Percentiles rank a stretch among this genome's conserved stretches.
Evolutionary conservation across 2,113 vertebrate species (phyloP).

Genomic region (Tenrec ecaudatus): DNA sequence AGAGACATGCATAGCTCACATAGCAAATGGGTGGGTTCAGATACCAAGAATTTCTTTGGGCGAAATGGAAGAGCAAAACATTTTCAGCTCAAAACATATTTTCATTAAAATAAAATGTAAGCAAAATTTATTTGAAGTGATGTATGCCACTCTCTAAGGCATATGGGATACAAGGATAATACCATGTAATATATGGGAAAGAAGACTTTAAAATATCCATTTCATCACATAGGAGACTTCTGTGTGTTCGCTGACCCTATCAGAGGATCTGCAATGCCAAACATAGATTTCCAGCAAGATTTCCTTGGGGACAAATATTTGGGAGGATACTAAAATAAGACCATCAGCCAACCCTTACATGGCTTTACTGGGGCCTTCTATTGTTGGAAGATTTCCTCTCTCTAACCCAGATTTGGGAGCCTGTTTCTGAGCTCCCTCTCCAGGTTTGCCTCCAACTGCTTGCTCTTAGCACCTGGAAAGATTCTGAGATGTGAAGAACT

Average conservation of each 20-base stretch:
- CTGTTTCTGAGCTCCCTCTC: background rate
- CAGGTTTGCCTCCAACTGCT: no score
- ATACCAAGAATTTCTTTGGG: background rate
- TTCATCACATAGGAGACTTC: conserved; percentile 4
- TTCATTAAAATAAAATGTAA: conserved; percentile 63
- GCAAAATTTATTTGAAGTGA: conserved; percentile 41
- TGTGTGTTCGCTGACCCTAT: background rate
- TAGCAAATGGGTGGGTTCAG: background rate
- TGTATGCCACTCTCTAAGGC: background rate
- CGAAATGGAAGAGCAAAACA: conserved; percentile 31
- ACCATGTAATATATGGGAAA: conserved; percentile 37
- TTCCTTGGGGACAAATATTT: conserved; percentile 12
- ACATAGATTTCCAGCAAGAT: conserved; percentile 52
- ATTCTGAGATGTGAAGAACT: background rate
- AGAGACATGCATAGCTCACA: background rate
- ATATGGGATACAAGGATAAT: background rate
- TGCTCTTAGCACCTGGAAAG: no score
- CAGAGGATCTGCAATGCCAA: conserved; percentile 29
- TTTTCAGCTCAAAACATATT: conserved; percentile 27
- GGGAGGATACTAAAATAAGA: background rate
- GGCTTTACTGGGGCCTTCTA: background rate
- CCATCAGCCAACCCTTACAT: background rate
- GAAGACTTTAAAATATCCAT: background rate
- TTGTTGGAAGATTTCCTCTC: background rate
- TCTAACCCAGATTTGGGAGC: background rate